Evolutionary conservation across 2,113 vertebrate genomes (phyloP), one percentile per base, ranked within the genome.

Genomic region (Shinisaurus crocodilurus): DNA sequence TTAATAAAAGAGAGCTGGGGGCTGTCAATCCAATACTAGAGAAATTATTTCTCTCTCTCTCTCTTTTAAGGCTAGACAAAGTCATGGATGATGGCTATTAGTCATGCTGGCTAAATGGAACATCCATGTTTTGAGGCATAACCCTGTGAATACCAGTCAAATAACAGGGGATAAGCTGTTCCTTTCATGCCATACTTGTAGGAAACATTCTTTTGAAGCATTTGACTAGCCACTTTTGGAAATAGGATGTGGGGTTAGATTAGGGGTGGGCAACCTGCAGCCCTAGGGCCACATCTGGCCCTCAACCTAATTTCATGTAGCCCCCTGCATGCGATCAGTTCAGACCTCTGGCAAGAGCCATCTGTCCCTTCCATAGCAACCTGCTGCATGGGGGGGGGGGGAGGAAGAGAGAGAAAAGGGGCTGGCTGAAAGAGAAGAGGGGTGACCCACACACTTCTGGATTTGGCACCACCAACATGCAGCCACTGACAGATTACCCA

Each of bases 11-110:
- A 23, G 20, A 85, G 37, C 50, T 1, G 0, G 60, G 37, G 82
- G 6, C 15, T 25, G 23, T 81, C 69, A 79, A 67, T 6, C 81
- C 23, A 60, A 6, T n/a, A 77, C 20, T 80, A 89, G 16, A 77
- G 85, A 86, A 90, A 8, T 1, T 75, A 43, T 76, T 1, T 9
- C 1, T 2, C 88, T 89, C 2, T 1, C 65, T 27, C 60, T 43
- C 1, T 0, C 86, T 92, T 91, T 93, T 23, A 91, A 90, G 70
- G 0, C 88, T 85, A 82, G n/a, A 60, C 32, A 60, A 34, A 83
- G n/a, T 34, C n/a, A 57, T 29, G 5, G 40, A 70, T 37, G 37
- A 34, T 34, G 67, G 50, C 29, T 83, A 43, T 83, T 23, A 83
- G 29, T 82, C 15, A 74, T 89, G 27, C 27, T 74, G 80, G 29